These are phyloP conservation scores for Montipora capricornis DNA, from an alignment of 64 coral and sea anemone genomes.

Conservation along the genomic window DNA sequence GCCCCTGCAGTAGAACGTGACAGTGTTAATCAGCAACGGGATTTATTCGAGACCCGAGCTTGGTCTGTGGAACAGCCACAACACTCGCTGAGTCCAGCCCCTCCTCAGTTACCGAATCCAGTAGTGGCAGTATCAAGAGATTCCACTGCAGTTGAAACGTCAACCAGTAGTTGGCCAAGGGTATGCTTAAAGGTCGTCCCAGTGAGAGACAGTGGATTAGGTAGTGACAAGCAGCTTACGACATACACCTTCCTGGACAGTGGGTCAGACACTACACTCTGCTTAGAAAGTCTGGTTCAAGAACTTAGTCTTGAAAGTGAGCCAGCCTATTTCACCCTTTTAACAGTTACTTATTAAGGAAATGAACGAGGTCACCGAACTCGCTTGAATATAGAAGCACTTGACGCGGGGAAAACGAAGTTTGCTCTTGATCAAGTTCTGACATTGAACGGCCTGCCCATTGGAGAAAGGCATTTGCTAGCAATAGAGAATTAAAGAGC, in stretches of 20 bases:
- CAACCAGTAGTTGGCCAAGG: constrained; percentile 21
- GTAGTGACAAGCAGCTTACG: constrained; percentile 40
- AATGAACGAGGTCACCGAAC: constrained; percentile 3
- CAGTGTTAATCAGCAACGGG: not conserved
- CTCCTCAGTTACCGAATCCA: not conserved
- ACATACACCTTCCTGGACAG: constrained; percentile 73
- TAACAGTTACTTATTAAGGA: constrained; percentile 31
- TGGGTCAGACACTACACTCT: constrained; percentile 55
- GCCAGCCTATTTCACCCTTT: constrained; percentile 19
- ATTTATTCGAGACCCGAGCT: not conserved
- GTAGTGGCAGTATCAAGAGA: constrained; percentile 3
- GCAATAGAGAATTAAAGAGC: too few species aligned
- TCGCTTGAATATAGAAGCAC: constrained; percentile 53
- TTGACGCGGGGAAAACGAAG: constrained; percentile 10
- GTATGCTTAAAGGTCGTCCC: constrained; percentile 85
- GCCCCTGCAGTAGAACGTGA: not conserved
- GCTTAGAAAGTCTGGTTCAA: constrained; percentile 31
- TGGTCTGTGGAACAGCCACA: constrained; percentile 10
- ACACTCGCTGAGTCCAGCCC: not conserved
- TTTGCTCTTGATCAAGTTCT: constrained; percentile 43
- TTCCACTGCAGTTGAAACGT: not conserved
- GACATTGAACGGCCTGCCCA: too few species aligned
- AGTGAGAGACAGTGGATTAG: constrained; percentile 61
- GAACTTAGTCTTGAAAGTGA: constrained; percentile 14
- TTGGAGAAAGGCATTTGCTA: too few species aligned